Conservation (phyloP, 92 coral and sea anemone species). For the Plumapathes pennacea region DNA sequence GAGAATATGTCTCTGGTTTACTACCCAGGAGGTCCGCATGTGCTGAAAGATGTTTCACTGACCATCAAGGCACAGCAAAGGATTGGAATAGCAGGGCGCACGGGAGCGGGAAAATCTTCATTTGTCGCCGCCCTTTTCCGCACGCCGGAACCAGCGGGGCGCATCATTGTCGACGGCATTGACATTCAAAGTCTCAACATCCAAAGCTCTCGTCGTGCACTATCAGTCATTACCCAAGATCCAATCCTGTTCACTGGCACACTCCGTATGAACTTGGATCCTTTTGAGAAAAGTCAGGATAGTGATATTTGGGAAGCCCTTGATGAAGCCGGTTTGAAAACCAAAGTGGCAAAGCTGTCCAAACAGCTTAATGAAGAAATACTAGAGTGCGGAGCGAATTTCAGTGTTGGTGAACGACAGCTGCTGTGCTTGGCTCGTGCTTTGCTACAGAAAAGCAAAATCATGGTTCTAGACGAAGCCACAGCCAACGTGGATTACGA, state of each 20-base stretch:
- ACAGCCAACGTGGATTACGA: conserved; percentile 70
- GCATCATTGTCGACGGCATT: conserved; percentile 48
- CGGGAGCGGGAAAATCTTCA: conserved; percentile 64
- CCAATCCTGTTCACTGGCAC: conserved; percentile 55
- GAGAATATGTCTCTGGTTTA: conserved; percentile 41
- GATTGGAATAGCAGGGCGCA: conserved; percentile 76
- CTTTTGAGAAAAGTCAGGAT: conserved; percentile 40
- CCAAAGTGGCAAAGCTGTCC: conserved; percentile 47
- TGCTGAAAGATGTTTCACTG: conserved; percentile 38
- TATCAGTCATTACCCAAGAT: conserved; percentile 46
- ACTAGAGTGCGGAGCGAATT: conserved; percentile 31
- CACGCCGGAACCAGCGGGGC: conserved; percentile 60
- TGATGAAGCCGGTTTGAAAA: conserved; percentile 38
- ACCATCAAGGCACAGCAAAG: conserved; percentile 48
- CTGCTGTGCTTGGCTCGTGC: conserved; percentile 57
- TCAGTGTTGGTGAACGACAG: conserved; percentile 46
- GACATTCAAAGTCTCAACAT: conserved; percentile 45
- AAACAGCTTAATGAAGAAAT: conserved; percentile 59
- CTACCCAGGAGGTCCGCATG: conserved; percentile 26
- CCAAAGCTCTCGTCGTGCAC: conserved; percentile 62
- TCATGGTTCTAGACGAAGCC: conserved; percentile 60
- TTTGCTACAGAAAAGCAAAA: conserved; percentile 41
- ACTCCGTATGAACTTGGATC: conserved; percentile 56
- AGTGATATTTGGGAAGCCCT: conserved; percentile 61
- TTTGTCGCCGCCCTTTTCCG: conserved; percentile 54